Conservation (phyloP, 2,797 vertebrate species). For the Microctenopoma steveboyesi region DNA sequence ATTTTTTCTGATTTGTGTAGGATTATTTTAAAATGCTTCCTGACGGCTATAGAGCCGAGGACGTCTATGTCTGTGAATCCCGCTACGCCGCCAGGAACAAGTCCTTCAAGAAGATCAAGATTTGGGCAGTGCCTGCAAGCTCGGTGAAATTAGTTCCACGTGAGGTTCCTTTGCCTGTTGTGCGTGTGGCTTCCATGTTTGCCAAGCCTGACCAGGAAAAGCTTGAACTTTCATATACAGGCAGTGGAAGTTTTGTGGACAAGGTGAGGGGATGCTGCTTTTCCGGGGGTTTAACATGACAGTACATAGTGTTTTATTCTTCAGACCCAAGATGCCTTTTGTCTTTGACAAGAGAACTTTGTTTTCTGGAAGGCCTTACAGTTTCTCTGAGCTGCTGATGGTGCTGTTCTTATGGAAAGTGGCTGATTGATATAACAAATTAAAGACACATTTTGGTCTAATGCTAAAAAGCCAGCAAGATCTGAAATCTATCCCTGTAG, state of each 20-base stretch:
- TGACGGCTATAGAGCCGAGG: slow-evolving; percentile 90
- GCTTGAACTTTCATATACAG: slow-evolving; percentile 81
- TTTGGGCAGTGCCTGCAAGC: slow-evolving; percentile 93
- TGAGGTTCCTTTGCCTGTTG: slow-evolving; percentile 91
- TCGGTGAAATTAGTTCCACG: slow-evolving; percentile 88
- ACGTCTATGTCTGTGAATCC: slow-evolving; percentile 96
- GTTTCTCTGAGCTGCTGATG: background rate
- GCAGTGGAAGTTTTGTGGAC: slow-evolving; percentile 85
- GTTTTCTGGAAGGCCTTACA: background rate
- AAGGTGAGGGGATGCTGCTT: slow-evolving; percentile 84
- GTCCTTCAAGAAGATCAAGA: slow-evolving; percentile 97
- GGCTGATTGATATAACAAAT: background rate
- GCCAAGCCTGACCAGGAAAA: slow-evolving; percentile 92
- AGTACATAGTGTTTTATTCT: background rate
- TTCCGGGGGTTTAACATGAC: slow-evolving; percentile 6
- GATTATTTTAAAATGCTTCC: slow-evolving; percentile 98
- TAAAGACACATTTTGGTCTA: background rate
- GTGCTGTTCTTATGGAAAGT: slow-evolving; percentile 3
- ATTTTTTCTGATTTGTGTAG: slow-evolving; percentile 70
- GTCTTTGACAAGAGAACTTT: background rate
- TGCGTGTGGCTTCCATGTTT: slow-evolving; percentile 96
- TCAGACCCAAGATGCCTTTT: background rate
- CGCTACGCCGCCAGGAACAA: slow-evolving; percentile 94
- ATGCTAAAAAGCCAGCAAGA: slow-evolving; percentile 6
- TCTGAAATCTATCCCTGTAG: background rate